Base-by-base conservation (phyloP, 2,888 invertebrate species). In the Phorcus lineatus region DNA sequence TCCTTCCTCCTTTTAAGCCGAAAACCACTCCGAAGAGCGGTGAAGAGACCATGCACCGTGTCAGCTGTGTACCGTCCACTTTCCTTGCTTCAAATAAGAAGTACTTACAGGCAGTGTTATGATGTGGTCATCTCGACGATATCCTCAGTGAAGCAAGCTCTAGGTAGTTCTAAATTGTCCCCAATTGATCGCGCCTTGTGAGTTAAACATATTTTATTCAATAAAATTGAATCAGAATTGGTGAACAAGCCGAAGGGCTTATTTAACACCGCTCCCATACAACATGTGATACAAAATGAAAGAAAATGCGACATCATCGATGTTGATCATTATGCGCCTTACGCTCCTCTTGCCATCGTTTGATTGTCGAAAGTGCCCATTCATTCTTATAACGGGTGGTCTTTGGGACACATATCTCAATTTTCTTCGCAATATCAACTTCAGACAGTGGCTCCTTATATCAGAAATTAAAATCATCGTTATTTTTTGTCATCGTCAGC, bases 1-100 rank as follows among this genome's bases (percentile, higher is more conserved):
- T 28, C n/a, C 17, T 28, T 53, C 52, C n/a, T 22, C 9, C 22
- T 9, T 22, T 22, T n/a, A n/a, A 28, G 22, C 22, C 62, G 36
- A 47, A 78, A 40, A 78, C 22, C 19, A 31, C 28, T 28, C 28
- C 28, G 53, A 19, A 74, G 28, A 22, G 54, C 53, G 31, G 31
- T 70, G 53, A 31, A 28, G 36, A 79, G n/a, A 24, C 36, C 62
- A 77, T 47, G 62, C 16, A 88, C 86, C 80, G 85, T 84, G 57
- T 54, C 57, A 77, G 31, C 22, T 22, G 62, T 62, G 22, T 62
- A n/a, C 62, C 28, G 13, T 22, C 62, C 62, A 22, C 1, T 62
- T 62, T 62, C 62, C 62, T 47, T 47, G 47, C 47, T 47, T 47
- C 47, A 47, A 47, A 66, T 24, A 66, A 66, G 66, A 66, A 66